Evolutionary conservation across 2,888 invertebrate genomes (phyloP), one percentile per base, ranked within the genome.

Genomic region (Aleiodes leptofemur): DNA sequence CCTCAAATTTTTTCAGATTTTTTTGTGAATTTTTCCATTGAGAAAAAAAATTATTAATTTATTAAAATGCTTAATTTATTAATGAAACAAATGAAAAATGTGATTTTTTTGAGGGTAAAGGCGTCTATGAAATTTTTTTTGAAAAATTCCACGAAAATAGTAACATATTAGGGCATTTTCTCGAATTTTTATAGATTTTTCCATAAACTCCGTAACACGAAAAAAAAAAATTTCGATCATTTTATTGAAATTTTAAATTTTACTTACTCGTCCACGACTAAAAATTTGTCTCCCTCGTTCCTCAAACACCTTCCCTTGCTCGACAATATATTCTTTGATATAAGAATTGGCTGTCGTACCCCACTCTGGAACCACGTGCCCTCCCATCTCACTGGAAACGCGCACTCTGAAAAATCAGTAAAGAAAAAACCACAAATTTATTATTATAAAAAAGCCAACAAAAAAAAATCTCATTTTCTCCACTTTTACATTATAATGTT

Each of bases 301-400:
- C 94, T 95, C 79, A 96, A 92, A 89, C 96, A 96, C 89, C 93
- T 93, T 83, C 96, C 96, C 90, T 96, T 96, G 90, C 94, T 96
- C 88, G 96, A 96, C 83, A 96, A 93, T 80, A 94, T 92, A 86
- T 95, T 94, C 77, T 94, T 95, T 86, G 96, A 95, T 87, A 96
- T 96, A 86, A 94, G 91, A 90, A 96, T 96, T 72, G 96, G 94
- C 90, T 95, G 95, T 87, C 95, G 94, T 84, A 96, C 95, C 77
- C 96, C 96, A 77, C 96, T 96, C 90, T 96, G 96, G 91, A 96
- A 96, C 96, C 96, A 96, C 83, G 94, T 94, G 83, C 96, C 96
- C 88, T 96, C 94, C 96, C 96, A 96, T 83, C 94, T 92, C 82
- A 93, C 91, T 81, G 96, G 96, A 91, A 96, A 96, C 83, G 93